Percentiles rank a stretch among this genome's conserved stretches.
These are phyloP conservation scores for Aphelocoma californica DNA, from an alignment of 2,797 vertebrate genomes.

Conservation along the genomic window DNA sequence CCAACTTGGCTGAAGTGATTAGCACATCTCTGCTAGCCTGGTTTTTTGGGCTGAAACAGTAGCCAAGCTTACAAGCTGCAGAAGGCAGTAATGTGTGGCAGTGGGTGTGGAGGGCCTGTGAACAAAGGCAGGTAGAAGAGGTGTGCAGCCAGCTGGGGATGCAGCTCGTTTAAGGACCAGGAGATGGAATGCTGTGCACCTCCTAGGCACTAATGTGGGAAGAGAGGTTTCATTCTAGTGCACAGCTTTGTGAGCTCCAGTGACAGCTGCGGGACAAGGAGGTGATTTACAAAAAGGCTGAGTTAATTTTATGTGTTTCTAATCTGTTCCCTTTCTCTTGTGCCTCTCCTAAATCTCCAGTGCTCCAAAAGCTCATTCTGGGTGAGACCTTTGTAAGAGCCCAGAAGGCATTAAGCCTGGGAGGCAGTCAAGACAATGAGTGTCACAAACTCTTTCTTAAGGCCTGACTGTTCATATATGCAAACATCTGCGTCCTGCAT, in stretches of 20 bases:
- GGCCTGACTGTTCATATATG: background rate
- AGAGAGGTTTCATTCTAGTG: background rate
- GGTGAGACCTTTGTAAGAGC: background rate
- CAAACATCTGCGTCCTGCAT: background rate
- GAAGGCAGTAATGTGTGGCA: background rate
- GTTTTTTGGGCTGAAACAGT: background rate
- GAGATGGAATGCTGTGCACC: background rate
- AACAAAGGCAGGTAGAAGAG: background rate
- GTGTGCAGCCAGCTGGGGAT: background rate
- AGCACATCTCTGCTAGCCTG: background rate
- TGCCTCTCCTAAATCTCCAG: background rate
- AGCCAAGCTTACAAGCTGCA: background rate
- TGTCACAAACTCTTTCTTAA: background rate
- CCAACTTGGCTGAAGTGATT: background rate
- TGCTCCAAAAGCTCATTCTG: background rate
- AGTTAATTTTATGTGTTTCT: background rate
- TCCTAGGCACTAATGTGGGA: background rate
- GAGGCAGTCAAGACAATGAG: background rate
- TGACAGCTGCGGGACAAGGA: background rate
- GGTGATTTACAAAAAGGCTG: background rate
- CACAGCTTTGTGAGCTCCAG: background rate
- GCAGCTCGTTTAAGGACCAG: accelerated
- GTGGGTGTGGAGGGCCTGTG: background rate
- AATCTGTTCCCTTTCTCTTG: background rate
- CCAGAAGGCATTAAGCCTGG: background rate